These are phyloP conservation scores for Gambusia yucatana DNA, from an alignment of 2,797 vertebrate genomes.

Conservation along the genomic window DNA sequence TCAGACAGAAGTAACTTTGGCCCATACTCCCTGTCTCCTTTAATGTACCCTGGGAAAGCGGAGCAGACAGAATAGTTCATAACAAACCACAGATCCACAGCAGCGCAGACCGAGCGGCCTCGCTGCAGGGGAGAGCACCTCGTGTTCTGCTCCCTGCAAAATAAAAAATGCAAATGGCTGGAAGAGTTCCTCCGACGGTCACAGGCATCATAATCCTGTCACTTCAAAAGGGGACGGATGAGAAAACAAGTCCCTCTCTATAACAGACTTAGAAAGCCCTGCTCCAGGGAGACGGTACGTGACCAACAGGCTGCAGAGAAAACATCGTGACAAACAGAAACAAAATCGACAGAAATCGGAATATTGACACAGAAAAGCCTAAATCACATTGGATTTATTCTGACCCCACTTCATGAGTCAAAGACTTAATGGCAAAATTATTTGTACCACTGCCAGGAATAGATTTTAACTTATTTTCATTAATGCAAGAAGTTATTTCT, in stretches of 20 bases:
- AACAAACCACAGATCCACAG: slow-evolving; percentile 26
- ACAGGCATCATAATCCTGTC: slow-evolving; percentile 39
- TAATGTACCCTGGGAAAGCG: slow-evolving; percentile 44
- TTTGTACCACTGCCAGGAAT: background rate
- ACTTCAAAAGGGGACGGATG: slow-evolving; percentile 29
- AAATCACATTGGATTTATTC: background rate
- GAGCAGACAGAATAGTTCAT: slow-evolving; percentile 55
- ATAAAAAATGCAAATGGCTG: slow-evolving; percentile 65
- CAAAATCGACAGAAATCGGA: background rate
- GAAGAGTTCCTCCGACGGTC: slow-evolving; percentile 33
- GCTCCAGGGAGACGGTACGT: slow-evolving; percentile 25
- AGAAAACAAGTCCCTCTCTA: slow-evolving; percentile 48
- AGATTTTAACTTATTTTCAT: background rate
- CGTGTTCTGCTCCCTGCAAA: slow-evolving; percentile 42
- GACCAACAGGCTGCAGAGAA: slow-evolving; percentile 49
- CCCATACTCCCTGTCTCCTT: slow-evolving; percentile 41
- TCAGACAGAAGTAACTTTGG: slow-evolving; percentile 37
- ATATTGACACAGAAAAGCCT: background rate
- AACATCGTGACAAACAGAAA: slow-evolving; percentile 3
- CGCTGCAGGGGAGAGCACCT: slow-evolving; percentile 21
- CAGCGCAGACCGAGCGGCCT: slow-evolving; percentile 41
- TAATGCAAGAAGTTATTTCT: background rate
- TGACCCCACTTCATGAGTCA: background rate
- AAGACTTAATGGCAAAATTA: background rate
- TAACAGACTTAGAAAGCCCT: slow-evolving; percentile 52